Evolutionary conservation across 2,113 vertebrate species (phyloP).

Genomic region (Larimichthys crocea): DNA sequence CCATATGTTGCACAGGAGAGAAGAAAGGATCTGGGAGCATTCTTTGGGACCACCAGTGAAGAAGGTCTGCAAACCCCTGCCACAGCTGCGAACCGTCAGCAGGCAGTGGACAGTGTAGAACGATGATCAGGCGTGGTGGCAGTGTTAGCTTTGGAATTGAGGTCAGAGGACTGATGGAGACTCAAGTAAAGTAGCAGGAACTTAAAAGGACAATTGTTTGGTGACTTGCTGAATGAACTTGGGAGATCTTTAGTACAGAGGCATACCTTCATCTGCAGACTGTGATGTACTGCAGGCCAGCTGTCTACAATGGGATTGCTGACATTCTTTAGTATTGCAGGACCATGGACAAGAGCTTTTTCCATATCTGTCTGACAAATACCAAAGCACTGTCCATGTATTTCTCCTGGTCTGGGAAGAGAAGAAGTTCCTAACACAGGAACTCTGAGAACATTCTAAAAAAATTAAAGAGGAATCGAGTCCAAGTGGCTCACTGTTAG

Average conservation of each 20-base stretch:
- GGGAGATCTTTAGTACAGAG: background rate
- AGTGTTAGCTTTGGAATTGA: background rate
- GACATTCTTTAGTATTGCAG: background rate
- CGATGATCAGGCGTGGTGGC: background rate
- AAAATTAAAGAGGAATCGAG: background rate
- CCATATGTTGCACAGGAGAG: background rate
- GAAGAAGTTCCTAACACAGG: background rate
- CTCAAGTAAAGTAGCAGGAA: background rate
- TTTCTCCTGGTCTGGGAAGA: background rate
- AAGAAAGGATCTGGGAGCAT: background rate
- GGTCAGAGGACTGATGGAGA: background rate
- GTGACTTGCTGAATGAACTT: background rate
- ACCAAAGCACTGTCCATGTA: background rate
- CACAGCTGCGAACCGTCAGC: background rate
- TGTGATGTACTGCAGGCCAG: background rate
- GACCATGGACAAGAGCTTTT: background rate
- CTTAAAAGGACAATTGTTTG: background rate
- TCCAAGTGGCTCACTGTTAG: background rate
- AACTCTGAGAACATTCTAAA: background rate
- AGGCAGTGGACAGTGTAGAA: too few species aligned
- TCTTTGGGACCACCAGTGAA: background rate
- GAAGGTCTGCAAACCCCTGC: background rate
- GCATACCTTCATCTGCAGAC: background rate
- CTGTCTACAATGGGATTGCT: background rate
- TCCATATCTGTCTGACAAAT: constrained; percentile 1